Evolutionary conservation across 2,888 invertebrate species (phyloP), one percentile per base, ranked within the genome.

Genomic region (Cabera pusaria): DNA sequence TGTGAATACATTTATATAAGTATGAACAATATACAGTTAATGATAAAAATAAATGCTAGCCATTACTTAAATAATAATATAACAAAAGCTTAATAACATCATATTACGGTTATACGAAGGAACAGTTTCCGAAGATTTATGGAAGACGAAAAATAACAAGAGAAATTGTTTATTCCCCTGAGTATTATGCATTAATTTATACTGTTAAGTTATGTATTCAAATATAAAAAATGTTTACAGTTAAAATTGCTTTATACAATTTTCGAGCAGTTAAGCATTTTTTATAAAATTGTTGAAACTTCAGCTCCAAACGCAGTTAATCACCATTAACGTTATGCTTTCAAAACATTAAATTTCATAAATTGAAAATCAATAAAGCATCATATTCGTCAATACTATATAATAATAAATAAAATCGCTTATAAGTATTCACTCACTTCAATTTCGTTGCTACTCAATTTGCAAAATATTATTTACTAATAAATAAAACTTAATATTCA

Each of bases 221-320:
- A 68, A 75, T 84, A 84, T 77, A 82, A 84, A 83, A 84, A 84
- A 64, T 57, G 64, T 71, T 21, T 8, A 17, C 60, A 64, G 50
- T 68, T 68, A 73, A 75, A 72, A 66, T 68, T 52, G n/a, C 12
- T 84, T 83, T 85, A 59, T 83, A 83, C 79, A 82, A 64, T 72
- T 63, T 71, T n/a, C 71, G 75, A 81, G 53, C 70, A 82, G 82
- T 64, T 52, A 44, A 58, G 74, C 70, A 57, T 16, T 18, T 19
- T 29, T 8, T 41, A 40, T 31, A 40, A 43, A 27, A 26, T 33
- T 27, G 8, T 36, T 28, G 16, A 42, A 29, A 27, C 8, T 18
- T n/a, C n/a, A n/a, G n/a, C n/a, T n/a, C n/a, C n/a, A n/a, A n/a
- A n/a, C n/a, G n/a, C n/a, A n/a, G n/a, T n/a, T n/a, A n/a, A n/a